Base-by-base conservation (phyloP, 2,797 vertebrate species). In the Presbytis comata region DNA sequence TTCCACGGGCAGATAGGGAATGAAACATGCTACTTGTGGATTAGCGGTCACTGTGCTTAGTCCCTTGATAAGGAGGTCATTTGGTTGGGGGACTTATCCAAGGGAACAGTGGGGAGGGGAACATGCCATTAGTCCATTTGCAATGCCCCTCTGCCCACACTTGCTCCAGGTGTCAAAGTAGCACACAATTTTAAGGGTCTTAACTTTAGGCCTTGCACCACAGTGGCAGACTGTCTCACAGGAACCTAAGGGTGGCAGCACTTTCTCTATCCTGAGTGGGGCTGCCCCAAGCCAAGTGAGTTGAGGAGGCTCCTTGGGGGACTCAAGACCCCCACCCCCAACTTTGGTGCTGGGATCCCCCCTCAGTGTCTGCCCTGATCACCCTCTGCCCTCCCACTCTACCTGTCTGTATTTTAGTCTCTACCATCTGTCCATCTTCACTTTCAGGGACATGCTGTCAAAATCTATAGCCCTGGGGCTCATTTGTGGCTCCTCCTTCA, bases 401-500 rank as follows among this genome's bases (percentile, higher is more conserved):
- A 22, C 39, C 55, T 26, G 5, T 70, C 44, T 44, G 11, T 55
- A 1, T 57, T 8, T 67, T 41, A 22, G 17, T 36, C 48, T 86
- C 21, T 85, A 14, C 70, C 50, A 26, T 57, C 36, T 85, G 33
- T 70, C 89, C 14, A 33, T 46, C 57, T 26, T 74, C 14, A 67
- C 8, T 44, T 57, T 44, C 16, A 53, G 80, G 95, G 93, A 93
- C 59, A 22, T 41, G 22, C 33, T 78, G 2, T 19, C 33, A 93
- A 95, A 91, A 87, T 79, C 85, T 75, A 3, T 41, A 75, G 55
- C 72, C 50, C 76, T 46, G 46, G 30, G 70, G 90, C 89, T 93
- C 97, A 82, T 85, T 53, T 85, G 26, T 80, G 89, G 93, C 75
- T 96, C 79, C 89, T 98, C 28, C 67, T 96, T 44, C 97, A 92